These are phyloP conservation scores for Oncorhynchus keta DNA, from an alignment of 2,113 vertebrate species.

Conservation along the genomic window DNA sequence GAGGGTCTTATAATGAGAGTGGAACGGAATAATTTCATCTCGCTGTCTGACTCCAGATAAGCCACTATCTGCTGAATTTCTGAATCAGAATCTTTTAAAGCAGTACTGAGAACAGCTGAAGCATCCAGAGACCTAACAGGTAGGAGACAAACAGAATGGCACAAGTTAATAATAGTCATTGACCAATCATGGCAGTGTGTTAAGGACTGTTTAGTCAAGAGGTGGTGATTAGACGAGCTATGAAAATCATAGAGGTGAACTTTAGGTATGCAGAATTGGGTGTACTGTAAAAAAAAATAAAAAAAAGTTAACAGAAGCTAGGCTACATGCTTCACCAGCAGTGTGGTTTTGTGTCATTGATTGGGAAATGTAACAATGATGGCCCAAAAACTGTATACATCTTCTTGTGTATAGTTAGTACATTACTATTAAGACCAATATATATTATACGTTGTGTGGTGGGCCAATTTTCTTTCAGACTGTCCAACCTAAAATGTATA, in stretches of 20 bases:
- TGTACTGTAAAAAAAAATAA: neutral
- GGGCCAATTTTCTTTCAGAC: neutral
- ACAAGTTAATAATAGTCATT: neutral
- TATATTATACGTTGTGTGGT: neutral
- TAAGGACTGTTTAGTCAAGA: slow-evolving; percentile 2
- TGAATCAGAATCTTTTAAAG: slow-evolving; percentile 19
- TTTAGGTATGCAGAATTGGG: neutral
- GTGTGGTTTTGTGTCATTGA: too few relatives aligned
- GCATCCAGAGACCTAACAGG: slow-evolving; percentile 39
- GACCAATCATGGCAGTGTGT: neutral
- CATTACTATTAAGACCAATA: neutral
- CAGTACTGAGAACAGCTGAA: neutral
- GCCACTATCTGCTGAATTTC: slow-evolving; percentile 6
- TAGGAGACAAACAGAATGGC: neutral
- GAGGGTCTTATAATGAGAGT: slow-evolving; percentile 61
- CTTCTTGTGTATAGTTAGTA: neutral
- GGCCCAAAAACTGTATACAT: too few relatives aligned
- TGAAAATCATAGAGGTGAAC: slow-evolving; percentile 31
- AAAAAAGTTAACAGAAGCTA: too few relatives aligned
- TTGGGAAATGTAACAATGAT: too few relatives aligned
- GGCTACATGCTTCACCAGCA: too few relatives aligned
- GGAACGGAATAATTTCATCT: slow-evolving; percentile 56
- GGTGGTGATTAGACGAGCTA: slow-evolving; percentile 19
- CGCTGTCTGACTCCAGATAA: slow-evolving; percentile 17
- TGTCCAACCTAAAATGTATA: neutral